phyloP scores from a whole-genome alignment of 2,797 vertebrate species.

The Spinibarbus caldwelli region DNA sequence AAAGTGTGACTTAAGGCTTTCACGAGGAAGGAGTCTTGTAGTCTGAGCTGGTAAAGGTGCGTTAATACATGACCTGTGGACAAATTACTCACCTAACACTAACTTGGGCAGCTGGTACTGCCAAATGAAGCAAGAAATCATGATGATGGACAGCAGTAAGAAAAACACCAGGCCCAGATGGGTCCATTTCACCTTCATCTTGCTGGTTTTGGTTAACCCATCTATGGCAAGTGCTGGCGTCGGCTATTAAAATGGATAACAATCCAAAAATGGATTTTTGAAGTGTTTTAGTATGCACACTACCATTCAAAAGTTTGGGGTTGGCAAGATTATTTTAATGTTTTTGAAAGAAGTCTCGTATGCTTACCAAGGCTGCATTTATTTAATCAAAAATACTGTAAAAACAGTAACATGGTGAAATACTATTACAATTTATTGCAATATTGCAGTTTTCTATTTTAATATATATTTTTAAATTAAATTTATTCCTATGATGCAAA shows the following conservation, averaged over 20 bases:
- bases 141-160: constrained; percentile 83
- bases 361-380: not conserved
- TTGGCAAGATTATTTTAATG: not conserved
- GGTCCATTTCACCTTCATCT: constrained; percentile 84
- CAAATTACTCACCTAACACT: constrained; percentile 65
- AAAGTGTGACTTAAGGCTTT: not conserved
- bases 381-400: not conserved
- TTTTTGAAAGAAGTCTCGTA: not conserved
- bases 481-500: not conserved
- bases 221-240: constrained; percentile 66
- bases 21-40: not conserved
- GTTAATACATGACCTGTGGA: not conserved
- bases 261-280: not conserved
- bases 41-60: not conserved
- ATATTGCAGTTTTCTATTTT: not conserved
- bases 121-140: constrained; percentile 95
- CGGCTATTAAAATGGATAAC: constrained; percentile 62
- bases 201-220: constrained; percentile 67
- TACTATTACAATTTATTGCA: not conserved
- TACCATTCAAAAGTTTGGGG: not conserved
- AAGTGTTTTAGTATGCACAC: not conserved
- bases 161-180: constrained; percentile 83
- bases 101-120: constrained; percentile 90
- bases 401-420: not conserved
- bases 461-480: not conserved